Percentiles rank a stretch among this genome's conserved stretches.
Evolutionary conservation across 2,888 invertebrate genomes (phyloP).

Genomic region (Isoperla grammatica): DNA sequence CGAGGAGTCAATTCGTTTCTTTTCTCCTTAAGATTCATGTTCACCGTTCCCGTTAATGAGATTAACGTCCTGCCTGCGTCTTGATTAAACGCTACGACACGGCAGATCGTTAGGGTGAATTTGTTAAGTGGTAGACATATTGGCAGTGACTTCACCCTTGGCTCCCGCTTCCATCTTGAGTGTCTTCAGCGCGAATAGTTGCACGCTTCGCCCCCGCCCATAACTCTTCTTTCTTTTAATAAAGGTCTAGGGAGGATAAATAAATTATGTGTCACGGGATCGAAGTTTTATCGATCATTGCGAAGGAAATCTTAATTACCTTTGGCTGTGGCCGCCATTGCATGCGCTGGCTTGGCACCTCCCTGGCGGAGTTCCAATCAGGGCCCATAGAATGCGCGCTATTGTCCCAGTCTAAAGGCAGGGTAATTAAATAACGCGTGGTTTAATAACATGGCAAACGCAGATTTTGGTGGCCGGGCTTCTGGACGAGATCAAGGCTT

Average conservation of each 20-base stretch:
- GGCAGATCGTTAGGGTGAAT: constrained; percentile 20
- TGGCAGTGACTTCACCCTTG: constrained; percentile 18
- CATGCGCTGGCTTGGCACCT: background rate
- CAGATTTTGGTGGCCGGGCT: too few relatives aligned
- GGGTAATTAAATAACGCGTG: constrained; percentile 15
- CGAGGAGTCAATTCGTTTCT: constrained; percentile 14
- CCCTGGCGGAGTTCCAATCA: background rate
- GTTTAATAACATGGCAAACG: background rate
- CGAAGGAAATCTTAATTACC: constrained; percentile 22
- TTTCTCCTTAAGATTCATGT: constrained; percentile 11
- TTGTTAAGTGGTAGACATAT: constrained; percentile 25
- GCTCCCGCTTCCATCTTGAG: background rate
- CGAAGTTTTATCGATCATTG: constrained; percentile 14
- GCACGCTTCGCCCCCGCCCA: constrained; percentile 39
- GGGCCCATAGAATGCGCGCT: background rate
- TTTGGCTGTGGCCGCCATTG: constrained; percentile 21
- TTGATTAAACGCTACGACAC: constrained; percentile 19
- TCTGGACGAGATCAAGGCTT: too few relatives aligned
- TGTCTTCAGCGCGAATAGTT: constrained; percentile 4
- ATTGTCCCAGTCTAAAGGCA: constrained; percentile 1
- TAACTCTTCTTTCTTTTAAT: constrained; percentile 51
- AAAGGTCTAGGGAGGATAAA: constrained; percentile 45
- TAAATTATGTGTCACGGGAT: constrained; percentile 39
- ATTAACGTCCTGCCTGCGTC: constrained; percentile 19
- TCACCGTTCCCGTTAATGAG: constrained; percentile 22